Evolutionary conservation across 2,888 invertebrate genomes (phyloP).

Genomic region (Trichopria drosophilae): DNA sequence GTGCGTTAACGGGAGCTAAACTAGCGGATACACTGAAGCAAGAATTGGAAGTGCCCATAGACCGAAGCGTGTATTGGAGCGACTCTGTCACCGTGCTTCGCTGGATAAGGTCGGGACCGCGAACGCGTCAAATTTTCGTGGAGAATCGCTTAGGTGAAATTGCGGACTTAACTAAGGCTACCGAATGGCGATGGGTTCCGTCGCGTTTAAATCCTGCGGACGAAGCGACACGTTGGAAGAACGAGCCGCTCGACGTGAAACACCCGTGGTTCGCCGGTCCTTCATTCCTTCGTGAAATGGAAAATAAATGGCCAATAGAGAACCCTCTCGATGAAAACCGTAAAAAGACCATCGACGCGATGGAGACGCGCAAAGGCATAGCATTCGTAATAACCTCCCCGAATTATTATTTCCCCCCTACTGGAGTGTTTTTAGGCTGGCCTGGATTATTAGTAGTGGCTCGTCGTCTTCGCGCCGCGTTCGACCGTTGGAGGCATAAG

Average conservation of each 20-base stretch:
- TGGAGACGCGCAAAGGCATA: too few relatives aligned
- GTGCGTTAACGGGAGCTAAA: constrained; percentile 16
- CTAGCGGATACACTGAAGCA: background rate
- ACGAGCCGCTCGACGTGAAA: background rate
- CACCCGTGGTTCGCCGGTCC: constrained; percentile 24
- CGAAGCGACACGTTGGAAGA: background rate
- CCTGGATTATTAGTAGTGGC: too few relatives aligned
- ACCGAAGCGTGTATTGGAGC: constrained; percentile 10
- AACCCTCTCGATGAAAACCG: too few relatives aligned
- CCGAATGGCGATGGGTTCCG: constrained; percentile 13
- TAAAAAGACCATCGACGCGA: too few relatives aligned
- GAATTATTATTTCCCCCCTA: too few relatives aligned
- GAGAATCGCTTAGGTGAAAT: constrained; percentile 12
- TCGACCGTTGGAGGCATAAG: too few relatives aligned
- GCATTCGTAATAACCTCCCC: too few relatives aligned
- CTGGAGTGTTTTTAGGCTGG: too few relatives aligned
- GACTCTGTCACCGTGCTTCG: constrained; percentile 11
- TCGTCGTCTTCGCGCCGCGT: too few relatives aligned
- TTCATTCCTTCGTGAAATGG: constrained; percentile 11
- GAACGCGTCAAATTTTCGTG: constrained; percentile 6
- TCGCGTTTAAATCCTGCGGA: constrained; percentile 12
- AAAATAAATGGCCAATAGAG: too few relatives aligned
- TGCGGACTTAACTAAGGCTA: background rate
- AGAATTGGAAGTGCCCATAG: constrained; percentile 5
- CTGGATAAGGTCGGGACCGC: constrained; percentile 16